Conservation (phyloP, 2,797 vertebrate species). For the Sylvia borin region DNA sequence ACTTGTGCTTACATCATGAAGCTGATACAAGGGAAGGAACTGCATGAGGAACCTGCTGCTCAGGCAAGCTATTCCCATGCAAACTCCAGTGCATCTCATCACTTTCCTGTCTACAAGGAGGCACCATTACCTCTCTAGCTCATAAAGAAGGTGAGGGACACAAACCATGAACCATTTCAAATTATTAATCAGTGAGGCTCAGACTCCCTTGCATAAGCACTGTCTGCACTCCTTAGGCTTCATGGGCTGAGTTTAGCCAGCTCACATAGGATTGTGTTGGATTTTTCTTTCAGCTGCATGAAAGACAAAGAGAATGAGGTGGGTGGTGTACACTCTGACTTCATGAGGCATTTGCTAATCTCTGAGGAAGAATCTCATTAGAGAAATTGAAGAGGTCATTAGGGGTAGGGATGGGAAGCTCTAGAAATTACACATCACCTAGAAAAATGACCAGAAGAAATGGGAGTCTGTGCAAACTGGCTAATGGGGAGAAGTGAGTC, state of each 20-base stretch:
- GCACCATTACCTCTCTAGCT: background rate
- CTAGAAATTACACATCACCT: background rate
- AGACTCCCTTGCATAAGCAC: background rate
- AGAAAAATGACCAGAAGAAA: background rate
- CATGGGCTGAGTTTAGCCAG: background rate
- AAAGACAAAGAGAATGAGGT: background rate
- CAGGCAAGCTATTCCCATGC: background rate
- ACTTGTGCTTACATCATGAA: background rate
- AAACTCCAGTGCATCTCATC: background rate
- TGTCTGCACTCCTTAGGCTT: background rate
- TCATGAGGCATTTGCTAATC: slow-evolving; percentile 22
- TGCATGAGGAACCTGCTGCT: background rate
- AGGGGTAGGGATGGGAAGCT: background rate
- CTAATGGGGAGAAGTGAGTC: background rate
- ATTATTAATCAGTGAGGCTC: background rate
- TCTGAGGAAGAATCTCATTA: slow-evolving; percentile 34
- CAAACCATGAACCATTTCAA: background rate
- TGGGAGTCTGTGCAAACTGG: background rate
- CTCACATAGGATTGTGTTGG: background rate
- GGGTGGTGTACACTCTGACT: background rate
- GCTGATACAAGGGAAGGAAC: background rate
- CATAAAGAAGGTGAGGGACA: background rate
- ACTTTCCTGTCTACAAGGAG: background rate
- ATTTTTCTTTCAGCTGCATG: background rate
- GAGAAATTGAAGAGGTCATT: slow-evolving; percentile 9